Evolutionary conservation across 2,797 vertebrate genomes (phyloP).

Genomic region (Fistularia tabacaria): DNA sequence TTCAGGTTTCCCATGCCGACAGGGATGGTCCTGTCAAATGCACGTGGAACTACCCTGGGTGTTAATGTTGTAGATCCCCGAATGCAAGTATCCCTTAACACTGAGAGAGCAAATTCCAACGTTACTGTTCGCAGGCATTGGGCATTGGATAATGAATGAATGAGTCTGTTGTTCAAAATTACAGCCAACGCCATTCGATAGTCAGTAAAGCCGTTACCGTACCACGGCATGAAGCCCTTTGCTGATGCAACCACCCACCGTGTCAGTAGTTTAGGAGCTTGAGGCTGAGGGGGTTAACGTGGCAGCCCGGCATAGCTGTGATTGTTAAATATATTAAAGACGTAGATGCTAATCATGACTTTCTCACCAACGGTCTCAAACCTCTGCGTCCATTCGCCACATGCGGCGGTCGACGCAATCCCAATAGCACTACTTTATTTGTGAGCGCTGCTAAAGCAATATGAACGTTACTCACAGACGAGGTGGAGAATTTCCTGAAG

Average conservation of each 20-base stretch:
- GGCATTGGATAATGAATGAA: neutral
- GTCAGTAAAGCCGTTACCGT: neutral
- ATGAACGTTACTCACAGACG: slow-evolving; percentile 3
- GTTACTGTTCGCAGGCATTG: no score
- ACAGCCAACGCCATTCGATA: neutral
- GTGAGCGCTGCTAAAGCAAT: neutral
- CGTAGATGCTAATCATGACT: no score
- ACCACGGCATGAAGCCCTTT: neutral
- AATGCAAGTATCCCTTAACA: neutral
- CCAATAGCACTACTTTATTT: neutral
- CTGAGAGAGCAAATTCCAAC: no score
- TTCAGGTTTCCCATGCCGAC: slow-evolving; percentile 18
- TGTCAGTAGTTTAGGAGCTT: no score
- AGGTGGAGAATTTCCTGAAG: slow-evolving; percentile 4
- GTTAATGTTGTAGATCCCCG: no score
- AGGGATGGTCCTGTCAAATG: slow-evolving; percentile 5
- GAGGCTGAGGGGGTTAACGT: no score
- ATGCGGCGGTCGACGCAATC: neutral
- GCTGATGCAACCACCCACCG: no score
- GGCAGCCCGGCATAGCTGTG: no score
- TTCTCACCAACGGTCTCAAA: no score
- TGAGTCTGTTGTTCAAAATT: neutral
- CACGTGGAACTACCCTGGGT: neutral
- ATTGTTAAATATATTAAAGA: no score
- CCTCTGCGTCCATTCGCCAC: neutral